Evolutionary conservation across 2,888 invertebrate species (phyloP).

Genomic region (Cyaniris semiargus): DNA sequence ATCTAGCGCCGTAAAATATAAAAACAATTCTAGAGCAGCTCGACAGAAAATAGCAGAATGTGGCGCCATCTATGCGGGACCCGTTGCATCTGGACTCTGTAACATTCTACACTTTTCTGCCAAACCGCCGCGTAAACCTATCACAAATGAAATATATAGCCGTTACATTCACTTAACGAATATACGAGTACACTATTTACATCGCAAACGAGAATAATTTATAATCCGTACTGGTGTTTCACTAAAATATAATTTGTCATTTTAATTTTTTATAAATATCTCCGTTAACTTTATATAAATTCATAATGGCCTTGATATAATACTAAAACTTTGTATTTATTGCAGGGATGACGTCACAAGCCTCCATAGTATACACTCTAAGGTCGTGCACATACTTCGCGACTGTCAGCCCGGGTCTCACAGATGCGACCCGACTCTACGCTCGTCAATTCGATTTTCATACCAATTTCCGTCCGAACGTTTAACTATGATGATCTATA

Average conservation of each 20-base stretch:
- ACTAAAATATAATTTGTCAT: slow-evolving; percentile 77
- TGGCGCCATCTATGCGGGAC: slow-evolving; percentile 15
- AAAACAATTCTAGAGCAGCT: slow-evolving; percentile 38
- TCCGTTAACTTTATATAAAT: slow-evolving; percentile 68
- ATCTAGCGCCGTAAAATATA: slow-evolving; percentile 56
- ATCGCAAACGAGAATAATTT: slow-evolving; percentile 72
- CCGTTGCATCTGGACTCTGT: background rate
- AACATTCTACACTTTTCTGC: slow-evolving; percentile 32
- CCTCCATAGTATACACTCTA: slow-evolving; percentile 28
- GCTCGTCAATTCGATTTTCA: background rate
- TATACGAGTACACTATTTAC: slow-evolving; percentile 71
- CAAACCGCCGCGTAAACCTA: slow-evolving; percentile 70
- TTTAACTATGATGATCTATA: slow-evolving; percentile 59
- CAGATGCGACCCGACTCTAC: background rate
- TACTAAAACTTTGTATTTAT: slow-evolving; percentile 51
- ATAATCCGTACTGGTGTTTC: slow-evolving; percentile 57
- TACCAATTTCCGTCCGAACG: slow-evolving; percentile 54
- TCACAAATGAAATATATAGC: slow-evolving; percentile 62
- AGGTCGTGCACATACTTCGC: slow-evolving; percentile 6
- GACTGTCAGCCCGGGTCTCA: background rate
- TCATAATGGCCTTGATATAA: slow-evolving; percentile 64
- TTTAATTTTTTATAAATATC: slow-evolving; percentile 68
- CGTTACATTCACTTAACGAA: slow-evolving; percentile 55
- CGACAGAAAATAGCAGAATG: slow-evolving; percentile 28
- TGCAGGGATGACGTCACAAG: slow-evolving; percentile 35